phyloP scores from a whole-genome alignment of 1,140 invertebrate species.

The Panagrolaimus sp. region DNA sequence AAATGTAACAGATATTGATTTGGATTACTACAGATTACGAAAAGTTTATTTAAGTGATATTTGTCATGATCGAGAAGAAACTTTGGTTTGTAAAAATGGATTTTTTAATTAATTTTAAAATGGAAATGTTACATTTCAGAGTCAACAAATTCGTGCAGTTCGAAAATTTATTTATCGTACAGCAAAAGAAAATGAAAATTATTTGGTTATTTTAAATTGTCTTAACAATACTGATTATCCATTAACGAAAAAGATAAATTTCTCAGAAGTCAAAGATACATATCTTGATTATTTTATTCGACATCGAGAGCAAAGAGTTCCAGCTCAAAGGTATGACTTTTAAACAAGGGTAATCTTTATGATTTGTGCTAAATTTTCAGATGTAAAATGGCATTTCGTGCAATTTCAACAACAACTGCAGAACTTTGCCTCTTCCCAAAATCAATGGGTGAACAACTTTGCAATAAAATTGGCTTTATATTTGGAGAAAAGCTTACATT shows the following conservation, averaged over 20 bases:
- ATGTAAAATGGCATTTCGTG: constrained; percentile 39
- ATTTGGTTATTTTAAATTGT: constrained; percentile 45
- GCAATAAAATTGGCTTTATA: constrained; percentile 39
- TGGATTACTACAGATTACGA: constrained; percentile 46
- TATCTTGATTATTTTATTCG: constrained; percentile 46
- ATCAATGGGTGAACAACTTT: constrained; percentile 32
- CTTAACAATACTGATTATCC: constrained; percentile 47
- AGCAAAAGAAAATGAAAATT: constrained; percentile 44
- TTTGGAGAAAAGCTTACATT: constrained; percentile 42
- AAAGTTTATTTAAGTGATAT: constrained; percentile 40
- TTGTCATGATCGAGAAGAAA: constrained; percentile 42
- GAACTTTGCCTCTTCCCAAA: constrained; percentile 42
- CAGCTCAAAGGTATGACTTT: constrained; percentile 21
- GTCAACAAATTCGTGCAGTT: constrained; percentile 37
- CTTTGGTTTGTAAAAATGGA: constrained; percentile 29
- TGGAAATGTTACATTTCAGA: constrained; percentile 23
- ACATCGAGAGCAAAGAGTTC: constrained; percentile 36
- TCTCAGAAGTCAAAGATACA: constrained; percentile 40
- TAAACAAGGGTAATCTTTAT: neutral
- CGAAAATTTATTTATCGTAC: constrained; percentile 49
- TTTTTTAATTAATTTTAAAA: neutral
- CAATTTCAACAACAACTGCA: constrained; percentile 42
- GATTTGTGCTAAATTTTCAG: constrained; percentile 21
- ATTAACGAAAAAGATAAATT: constrained; percentile 42
- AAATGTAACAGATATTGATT: constrained; percentile 37